Evolutionary conservation across 2,113 vertebrate genomes (phyloP).

Genomic region (Phaethon lepturus): DNA sequence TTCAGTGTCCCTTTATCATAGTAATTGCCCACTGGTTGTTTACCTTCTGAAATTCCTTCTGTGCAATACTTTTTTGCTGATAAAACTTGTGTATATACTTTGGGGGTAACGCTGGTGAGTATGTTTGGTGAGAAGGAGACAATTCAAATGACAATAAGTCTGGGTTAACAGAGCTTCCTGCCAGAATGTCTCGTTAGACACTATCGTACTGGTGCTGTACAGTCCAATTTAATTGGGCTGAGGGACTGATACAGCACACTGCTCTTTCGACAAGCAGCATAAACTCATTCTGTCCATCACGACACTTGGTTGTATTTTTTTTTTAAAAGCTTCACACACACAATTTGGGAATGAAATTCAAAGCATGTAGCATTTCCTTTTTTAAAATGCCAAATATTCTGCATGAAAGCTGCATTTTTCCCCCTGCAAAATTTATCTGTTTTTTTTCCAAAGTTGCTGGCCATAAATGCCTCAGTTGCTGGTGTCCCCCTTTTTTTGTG

Average conservation of each 20-base stretch:
- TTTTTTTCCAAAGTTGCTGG: background rate
- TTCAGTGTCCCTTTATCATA: background rate
- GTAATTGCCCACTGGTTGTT: background rate
- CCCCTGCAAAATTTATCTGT: background rate
- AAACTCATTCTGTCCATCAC: slow-evolving; percentile 71
- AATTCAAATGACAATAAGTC: slow-evolving; percentile 1
- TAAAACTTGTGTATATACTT: background rate
- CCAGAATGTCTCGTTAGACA: slow-evolving; percentile 64
- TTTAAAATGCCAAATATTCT: background rate
- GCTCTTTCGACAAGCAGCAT: slow-evolving; percentile 56
- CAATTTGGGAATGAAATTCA: slow-evolving; percentile 46
- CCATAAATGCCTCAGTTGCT: background rate
- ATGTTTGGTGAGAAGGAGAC: background rate
- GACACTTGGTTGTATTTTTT: background rate
- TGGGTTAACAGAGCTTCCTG: background rate
- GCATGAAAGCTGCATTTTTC: background rate
- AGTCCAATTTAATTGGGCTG: slow-evolving; percentile 72
- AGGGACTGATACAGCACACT: slow-evolving; percentile 27
- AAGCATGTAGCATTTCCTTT: background rate
- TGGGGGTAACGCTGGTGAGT: background rate
- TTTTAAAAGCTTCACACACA: background rate
- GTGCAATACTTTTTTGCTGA: background rate
- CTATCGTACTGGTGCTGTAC: background rate
- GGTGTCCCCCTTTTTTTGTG: background rate
- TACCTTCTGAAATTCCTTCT: background rate